Evolutionary conservation across 1,140 invertebrate genomes (phyloP), one percentile per base, ranked within the genome.

Genomic region (Formica exsecta): DNA sequence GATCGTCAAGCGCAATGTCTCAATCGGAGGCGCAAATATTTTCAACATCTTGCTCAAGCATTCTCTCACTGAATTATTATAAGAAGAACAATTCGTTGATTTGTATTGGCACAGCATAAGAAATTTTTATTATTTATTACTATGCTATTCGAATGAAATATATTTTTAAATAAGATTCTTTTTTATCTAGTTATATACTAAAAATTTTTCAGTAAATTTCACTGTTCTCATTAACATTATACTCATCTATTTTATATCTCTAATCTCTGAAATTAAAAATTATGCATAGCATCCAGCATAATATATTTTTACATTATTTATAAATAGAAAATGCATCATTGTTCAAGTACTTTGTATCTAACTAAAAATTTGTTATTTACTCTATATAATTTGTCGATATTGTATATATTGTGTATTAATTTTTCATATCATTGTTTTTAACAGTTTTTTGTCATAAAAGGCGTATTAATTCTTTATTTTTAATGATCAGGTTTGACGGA

Each of bases 31-130:
- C 85, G 74, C 94, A 94, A 91, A 87, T 91, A 75, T 95, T 91
- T 85, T 86, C 93, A 80, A 94, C 95, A 81, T 93, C 85, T 91
- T 94, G 94, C 89, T 94, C 94, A 91, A 95, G 94, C 77, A 94
- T 95, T 66, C 88, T 95, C 41, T 95, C 94, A 19, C 86, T 95
- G 76, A 91, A 92, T 85, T 95, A 95, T 86, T 94, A 95, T 38
- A 91, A 91, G 48, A 95, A 94, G 87, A 95, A 93, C 70, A 95
- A 90, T 91, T 95, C 94, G 51, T 92, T 94, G 9, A 91, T 95
- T 62, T 95, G 95, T 87, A 94, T 95, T 22, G 94, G 94, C 29
- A 94, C 94, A 8, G 89, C 90, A 36, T 93, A 92, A 85, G 73
- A 32, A 32, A 51, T 76, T 80, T 86, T 66, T 75, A 90, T 22